These are phyloP conservation scores for Chrysodeixis includens DNA, from an alignment of 2,888 invertebrate species.

Conservation along the genomic window DNA sequence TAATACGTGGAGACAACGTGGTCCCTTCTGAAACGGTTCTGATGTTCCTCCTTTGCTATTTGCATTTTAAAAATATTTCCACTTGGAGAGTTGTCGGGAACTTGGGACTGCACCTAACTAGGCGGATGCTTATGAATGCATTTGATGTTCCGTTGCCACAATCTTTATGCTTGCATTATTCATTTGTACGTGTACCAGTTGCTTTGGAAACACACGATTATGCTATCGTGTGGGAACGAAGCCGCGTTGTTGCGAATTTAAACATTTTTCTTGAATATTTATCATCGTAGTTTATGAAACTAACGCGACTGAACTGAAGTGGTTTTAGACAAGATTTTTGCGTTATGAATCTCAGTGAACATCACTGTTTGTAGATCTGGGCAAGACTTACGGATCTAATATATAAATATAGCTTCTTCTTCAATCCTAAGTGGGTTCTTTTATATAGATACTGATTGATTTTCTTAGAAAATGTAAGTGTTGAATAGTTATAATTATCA, in stretches of 20 bases:
- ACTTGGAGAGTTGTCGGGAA: slow-evolving; percentile 56
- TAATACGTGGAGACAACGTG: slow-evolving; percentile 60
- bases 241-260: slow-evolving; percentile 6
- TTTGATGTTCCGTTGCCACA: slow-evolving; percentile 37
- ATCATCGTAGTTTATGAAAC: neutral
- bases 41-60: slow-evolving; percentile 62
- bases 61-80: slow-evolving; percentile 70
- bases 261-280: slow-evolving; percentile 8
- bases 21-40: slow-evolving; percentile 62
- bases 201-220: slow-evolving; percentile 22
- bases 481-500: neutral
- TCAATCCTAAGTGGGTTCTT: neutral
- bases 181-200: slow-evolving; percentile 37
- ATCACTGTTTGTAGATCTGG: neutral
- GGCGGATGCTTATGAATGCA: slow-evolving; percentile 26
- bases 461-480: neutral
- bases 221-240: slow-evolving; percentile 14
- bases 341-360: neutral
- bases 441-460: neutral
- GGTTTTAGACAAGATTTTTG: neutral
- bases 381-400: neutral
- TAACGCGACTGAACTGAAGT: slow-evolving; percentile 1
- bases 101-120: slow-evolving; percentile 49
- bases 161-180: slow-evolving; percentile 54
- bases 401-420: neutral